Base-by-base conservation (phyloP, 2,113 vertebrate genomes). In the Megatriorchis doriae region DNA sequence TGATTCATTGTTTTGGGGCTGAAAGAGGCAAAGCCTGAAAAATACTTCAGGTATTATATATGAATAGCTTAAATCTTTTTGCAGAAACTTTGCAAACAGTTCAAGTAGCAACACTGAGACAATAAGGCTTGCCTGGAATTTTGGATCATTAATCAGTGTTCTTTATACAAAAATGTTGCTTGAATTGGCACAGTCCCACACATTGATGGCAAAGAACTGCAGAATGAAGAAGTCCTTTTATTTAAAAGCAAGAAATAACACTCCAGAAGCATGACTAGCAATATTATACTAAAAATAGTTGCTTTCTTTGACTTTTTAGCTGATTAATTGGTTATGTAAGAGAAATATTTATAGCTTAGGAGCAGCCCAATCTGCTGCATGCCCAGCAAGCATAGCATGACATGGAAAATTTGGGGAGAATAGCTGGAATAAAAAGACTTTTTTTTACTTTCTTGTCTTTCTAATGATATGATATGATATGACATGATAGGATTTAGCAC, bases 261-360 rank as follows among this genome's bases (percentile, higher is more conserved):
- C 94, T 91, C 77, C 43, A 91, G 89, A 94, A 94, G 81, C 93
- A 95, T 96, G 96, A 96, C 87, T 95, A 82, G 94, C 71, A 93
- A 90, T 95, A 96, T 95, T 94, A 85, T 66, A 63, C 93, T 94
- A 95, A 93, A 97, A 96, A 97, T 94, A 95, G 93, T 88, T 94
- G 67, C 87, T 88, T 91, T 95, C 87, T 95, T 94, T 94, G 95
- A 91, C 89, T 94, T 96, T 90, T 95, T 95, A 94, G 93, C 81
- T 95, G 93, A 96, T 96, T 96, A 97, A 97, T 97, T 97, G 70
- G 77, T 97, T 95, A 95, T 91, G 50, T 95, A 96, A 97, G 84
- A 91, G 82, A 86, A 92, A 40, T 93, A 96, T 97, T 96, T 95
- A 95, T 97, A 96, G 88, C 58, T 42, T 32, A 93, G 85, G 47